These are phyloP conservation scores for Hemitrygon akajei DNA, from an alignment of 2,797 vertebrate species.

Conservation along the genomic window DNA sequence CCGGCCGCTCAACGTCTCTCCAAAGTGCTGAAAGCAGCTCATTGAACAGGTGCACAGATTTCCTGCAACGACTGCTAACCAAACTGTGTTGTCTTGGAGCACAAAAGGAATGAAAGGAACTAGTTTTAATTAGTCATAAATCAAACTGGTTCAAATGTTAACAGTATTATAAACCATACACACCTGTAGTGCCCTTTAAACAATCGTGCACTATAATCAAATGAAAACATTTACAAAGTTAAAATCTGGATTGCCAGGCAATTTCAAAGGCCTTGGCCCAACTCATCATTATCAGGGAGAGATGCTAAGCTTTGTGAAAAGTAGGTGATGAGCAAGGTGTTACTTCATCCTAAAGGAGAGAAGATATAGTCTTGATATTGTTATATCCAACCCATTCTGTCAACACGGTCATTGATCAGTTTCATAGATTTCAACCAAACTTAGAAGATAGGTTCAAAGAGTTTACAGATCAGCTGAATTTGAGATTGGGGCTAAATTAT, in stretches of 20 bases:
- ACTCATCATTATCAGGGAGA: background rate
- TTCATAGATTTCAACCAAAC: background rate
- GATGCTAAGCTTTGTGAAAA: conserved; percentile 10
- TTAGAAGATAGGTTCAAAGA: background rate
- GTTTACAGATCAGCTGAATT: background rate
- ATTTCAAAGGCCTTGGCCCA: background rate
- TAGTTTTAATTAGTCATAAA: background rate
- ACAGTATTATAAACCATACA: background rate
- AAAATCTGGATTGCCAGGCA: background rate
- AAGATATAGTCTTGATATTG: background rate
- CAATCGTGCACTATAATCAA: background rate
- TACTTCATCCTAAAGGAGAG: conserved; percentile 1
- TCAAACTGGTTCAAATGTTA: background rate
- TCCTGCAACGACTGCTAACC: background rate
- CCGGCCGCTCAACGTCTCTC: background rate
- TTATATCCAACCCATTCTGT: conserved; percentile 2
- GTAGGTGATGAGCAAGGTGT: background rate
- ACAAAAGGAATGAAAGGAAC: background rate
- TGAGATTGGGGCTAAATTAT: background rate
- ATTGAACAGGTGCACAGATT: background rate
- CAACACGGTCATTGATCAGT: background rate
- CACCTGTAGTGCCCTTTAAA: conserved; percentile 6
- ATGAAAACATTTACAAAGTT: background rate
- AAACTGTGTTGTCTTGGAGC: background rate
- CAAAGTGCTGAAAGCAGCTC: background rate